phyloP scores from a whole-genome alignment of 2,113 vertebrate genomes.

The Ophiodon elongatus region DNA sequence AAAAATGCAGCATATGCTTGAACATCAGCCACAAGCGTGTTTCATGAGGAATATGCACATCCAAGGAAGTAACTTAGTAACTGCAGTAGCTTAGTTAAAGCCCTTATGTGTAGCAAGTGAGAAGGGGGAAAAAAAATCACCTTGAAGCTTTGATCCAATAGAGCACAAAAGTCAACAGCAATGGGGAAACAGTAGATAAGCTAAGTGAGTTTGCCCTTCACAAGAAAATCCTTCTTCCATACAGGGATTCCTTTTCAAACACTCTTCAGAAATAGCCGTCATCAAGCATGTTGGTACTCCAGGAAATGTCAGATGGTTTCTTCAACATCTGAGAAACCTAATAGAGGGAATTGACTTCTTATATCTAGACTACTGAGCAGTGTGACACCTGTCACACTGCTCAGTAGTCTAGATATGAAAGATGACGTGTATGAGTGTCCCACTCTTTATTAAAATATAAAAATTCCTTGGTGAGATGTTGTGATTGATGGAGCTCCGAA shows the following conservation, averaged over 20 bases:
- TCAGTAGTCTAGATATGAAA: background rate
- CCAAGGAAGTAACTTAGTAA: background rate
- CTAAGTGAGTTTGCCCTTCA: slow-evolving; percentile 26
- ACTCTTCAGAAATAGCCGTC: slow-evolving; percentile 13
- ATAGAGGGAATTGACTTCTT: background rate
- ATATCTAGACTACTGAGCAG: background rate
- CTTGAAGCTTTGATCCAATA: slow-evolving; percentile 27
- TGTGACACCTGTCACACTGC: background rate
- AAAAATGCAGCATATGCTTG: background rate
- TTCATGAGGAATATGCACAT: background rate
- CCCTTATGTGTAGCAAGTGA: background rate
- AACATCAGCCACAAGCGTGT: background rate
- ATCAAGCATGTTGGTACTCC: background rate
- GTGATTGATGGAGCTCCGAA: slow-evolving; percentile 12
- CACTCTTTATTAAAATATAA: background rate
- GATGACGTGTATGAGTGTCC: background rate
- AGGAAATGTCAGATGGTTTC: slow-evolving; percentile 2
- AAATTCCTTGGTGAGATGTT: background rate
- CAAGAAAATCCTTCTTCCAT: slow-evolving; percentile 5
- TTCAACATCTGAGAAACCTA: background rate
- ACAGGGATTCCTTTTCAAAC: slow-evolving; percentile 30
- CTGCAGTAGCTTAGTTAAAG: background rate
- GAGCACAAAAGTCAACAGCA: slow-evolving; percentile 9
- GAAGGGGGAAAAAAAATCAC: slow-evolving; percentile 3
- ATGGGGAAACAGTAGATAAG: slow-evolving; percentile 14